These are phyloP conservation scores for Lophius piscatorius DNA, from an alignment of 2,113 vertebrate genomes.

Conservation along the genomic window DNA sequence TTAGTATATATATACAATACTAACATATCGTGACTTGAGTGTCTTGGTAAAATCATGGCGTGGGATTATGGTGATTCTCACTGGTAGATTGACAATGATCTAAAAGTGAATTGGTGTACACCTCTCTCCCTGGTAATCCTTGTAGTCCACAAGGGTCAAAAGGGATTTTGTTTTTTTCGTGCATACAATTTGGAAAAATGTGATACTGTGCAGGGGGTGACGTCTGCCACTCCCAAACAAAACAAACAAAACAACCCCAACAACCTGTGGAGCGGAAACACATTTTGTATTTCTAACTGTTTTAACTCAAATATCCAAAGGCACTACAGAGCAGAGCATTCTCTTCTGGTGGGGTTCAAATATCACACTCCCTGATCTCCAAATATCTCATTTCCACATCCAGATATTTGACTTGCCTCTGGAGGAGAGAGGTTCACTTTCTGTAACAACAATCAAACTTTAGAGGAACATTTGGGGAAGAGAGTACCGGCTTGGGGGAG, in stretches of 20 bases:
- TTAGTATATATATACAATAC: no score
- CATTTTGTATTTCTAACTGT: slow-evolving; percentile 46
- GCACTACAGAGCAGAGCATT: slow-evolving; percentile 3
- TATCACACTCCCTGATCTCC: slow-evolving; percentile 22
- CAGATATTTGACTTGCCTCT: slow-evolving; percentile 44
- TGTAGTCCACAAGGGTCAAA: slow-evolving; percentile 4
- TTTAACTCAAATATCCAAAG: slow-evolving; percentile 26
- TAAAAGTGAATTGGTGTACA: no score
- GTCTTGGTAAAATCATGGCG: no score
- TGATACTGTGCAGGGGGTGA: slow-evolving; percentile 22
- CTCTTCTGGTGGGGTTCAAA: slow-evolving; percentile 7
- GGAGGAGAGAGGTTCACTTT: slow-evolving; percentile 43
- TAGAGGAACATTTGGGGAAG: slow-evolving; percentile 6
- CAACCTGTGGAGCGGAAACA: slow-evolving; percentile 40
- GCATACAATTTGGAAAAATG: slow-evolving; percentile 49
- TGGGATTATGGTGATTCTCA: no score
- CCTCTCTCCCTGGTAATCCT: no score
- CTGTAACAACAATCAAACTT: slow-evolving; percentile 47
- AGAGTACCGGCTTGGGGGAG: no score
- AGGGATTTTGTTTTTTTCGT: slow-evolving; percentile 54
- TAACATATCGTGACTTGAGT: no score
- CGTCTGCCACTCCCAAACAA: slow-evolving; percentile 43
- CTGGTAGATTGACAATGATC: no score
- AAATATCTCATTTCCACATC: slow-evolving; percentile 29
- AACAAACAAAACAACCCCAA: no score